Percentiles rank a stretch among this genome's conserved stretches.
Conservation (phyloP, 2,113 vertebrate genomes). For the Numida meleagris region DNA sequence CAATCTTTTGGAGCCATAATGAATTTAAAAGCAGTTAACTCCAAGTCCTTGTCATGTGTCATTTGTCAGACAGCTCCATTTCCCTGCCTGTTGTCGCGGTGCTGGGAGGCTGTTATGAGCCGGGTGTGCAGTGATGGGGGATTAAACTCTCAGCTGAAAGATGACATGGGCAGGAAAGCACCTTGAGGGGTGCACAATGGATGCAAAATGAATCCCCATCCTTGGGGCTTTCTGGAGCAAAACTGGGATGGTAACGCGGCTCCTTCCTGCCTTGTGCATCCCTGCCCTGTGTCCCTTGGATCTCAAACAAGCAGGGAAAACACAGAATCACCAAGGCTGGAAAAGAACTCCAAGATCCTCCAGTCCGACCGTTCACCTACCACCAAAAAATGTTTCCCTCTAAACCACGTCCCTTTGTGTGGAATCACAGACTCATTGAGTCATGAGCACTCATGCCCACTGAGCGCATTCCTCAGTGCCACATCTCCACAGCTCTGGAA, state of each 20-base stretch:
- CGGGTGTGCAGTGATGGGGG: not conserved
- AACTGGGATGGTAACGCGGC: not conserved
- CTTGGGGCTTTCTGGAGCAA: not conserved
- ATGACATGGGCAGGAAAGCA: not conserved
- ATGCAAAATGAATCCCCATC: not conserved
- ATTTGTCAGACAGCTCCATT: constrained; percentile 5
- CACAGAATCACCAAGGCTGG: not conserved
- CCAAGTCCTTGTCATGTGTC: not conserved
- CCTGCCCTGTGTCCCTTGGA: not conserved
- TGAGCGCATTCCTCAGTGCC: too few relatives aligned
- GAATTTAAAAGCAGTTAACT: constrained; percentile 17
- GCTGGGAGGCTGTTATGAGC: not conserved
- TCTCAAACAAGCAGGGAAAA: not conserved
- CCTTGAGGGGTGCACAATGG: not conserved
- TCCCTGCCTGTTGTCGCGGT: not conserved
- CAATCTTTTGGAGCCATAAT: not conserved
- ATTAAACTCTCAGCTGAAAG: constrained; percentile 14
- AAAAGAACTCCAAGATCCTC: too few relatives aligned
- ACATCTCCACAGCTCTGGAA: too few relatives aligned
- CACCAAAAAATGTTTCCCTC: too few relatives aligned
- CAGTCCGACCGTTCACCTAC: too few relatives aligned
- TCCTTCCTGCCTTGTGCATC: not conserved
- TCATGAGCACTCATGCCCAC: too few relatives aligned
- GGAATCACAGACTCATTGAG: not conserved
- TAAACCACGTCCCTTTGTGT: too few relatives aligned